Evolutionary conservation across 1,140 invertebrate species (phyloP).

Genomic region (Polyergus mexicanus): DNA sequence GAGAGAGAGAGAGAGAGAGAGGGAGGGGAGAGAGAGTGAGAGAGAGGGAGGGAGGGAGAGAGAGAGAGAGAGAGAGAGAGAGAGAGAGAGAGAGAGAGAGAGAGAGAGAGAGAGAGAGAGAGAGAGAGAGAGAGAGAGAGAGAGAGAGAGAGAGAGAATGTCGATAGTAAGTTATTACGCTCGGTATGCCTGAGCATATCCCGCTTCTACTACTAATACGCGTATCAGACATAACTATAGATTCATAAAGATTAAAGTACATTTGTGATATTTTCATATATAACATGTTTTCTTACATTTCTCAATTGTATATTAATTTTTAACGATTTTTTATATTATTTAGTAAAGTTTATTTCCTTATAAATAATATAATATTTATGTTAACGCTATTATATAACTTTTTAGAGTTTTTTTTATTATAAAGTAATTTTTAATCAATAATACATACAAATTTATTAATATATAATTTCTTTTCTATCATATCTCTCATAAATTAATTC

Average conservation of each 20-base stretch:
- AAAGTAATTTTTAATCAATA: not conserved
- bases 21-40: no score
- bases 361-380: not conserved
- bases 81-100: no score
- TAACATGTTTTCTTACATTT: not conserved
- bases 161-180: no score
- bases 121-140: no score
- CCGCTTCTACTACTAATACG: slow-evolving; percentile 14
- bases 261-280: not conserved
- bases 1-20: no score
- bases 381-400: not conserved
- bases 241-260: not conserved
- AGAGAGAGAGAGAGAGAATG: no score
- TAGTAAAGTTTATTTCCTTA: not conserved
- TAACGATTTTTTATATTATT: not conserved
- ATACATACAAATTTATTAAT: not conserved
- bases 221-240: not conserved
- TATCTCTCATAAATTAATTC: not conserved
- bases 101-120: no score
- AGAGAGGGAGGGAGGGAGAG: no score
- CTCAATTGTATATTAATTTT: not conserved
- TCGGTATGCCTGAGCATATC: not conserved
- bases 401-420: no score
- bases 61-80: no score
- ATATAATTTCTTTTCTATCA: not conserved